Conservation (phyloP, 2,888 invertebrate species). For the Crepidodera aurea region DNA sequence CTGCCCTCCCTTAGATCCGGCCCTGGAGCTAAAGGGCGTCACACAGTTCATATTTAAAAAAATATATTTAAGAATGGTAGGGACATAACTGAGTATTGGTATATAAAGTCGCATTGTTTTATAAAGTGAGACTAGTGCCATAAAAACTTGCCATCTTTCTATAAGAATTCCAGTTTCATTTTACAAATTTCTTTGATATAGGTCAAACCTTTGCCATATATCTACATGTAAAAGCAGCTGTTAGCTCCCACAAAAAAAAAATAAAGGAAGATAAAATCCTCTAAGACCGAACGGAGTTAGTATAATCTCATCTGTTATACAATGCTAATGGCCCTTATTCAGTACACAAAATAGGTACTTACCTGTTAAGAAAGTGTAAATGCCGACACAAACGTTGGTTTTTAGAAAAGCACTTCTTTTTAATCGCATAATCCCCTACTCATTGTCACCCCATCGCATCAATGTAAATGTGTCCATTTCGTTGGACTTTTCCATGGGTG, state of each 20-base stretch:
- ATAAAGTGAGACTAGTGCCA: too few relatives aligned
- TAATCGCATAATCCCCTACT: constrained; percentile 38
- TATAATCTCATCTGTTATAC: constrained; percentile 42
- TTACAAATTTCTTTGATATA: too few relatives aligned
- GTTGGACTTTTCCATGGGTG: constrained; percentile 17
- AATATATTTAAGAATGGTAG: too few relatives aligned
- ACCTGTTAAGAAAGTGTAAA: constrained; percentile 40
- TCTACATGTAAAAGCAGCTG: constrained; percentile 17
- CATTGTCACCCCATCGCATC: constrained; percentile 27
- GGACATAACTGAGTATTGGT: too few relatives aligned
- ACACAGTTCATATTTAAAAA: too few relatives aligned
- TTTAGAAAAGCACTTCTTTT: constrained; percentile 38
- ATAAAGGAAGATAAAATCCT: constrained; percentile 13
- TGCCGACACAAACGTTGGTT: constrained; percentile 47
- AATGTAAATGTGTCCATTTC: constrained; percentile 23
- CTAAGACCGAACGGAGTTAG: constrained; percentile 24
- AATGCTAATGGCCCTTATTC: constrained; percentile 38
- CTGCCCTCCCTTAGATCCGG: too few relatives aligned
- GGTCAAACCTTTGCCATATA: constrained; percentile 6
- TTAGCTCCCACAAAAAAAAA: constrained; percentile 1
- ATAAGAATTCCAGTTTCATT: too few relatives aligned
- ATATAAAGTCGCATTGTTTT: too few relatives aligned
- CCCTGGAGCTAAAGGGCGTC: too few relatives aligned
- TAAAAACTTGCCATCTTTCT: too few relatives aligned
- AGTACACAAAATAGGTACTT: constrained; percentile 29